phyloP scores from a whole-genome alignment of 2,888 invertebrate genomes.

The Tenthredo amoena region DNA sequence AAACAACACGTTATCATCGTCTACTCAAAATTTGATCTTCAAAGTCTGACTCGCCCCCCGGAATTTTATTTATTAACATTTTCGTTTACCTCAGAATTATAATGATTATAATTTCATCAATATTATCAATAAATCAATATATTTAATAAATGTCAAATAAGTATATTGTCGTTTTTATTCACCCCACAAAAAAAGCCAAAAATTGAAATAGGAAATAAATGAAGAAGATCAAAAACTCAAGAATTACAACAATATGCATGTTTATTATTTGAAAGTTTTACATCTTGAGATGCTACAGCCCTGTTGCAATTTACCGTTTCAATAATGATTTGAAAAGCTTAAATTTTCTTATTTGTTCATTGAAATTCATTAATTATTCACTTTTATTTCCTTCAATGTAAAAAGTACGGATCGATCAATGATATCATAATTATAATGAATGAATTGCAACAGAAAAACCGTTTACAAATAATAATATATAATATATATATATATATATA shows the following conservation, averaged over 20 bases:
- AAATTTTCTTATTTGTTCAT: not conserved
- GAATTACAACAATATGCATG: slow-evolving; percentile 74
- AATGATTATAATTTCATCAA: slow-evolving; percentile 43
- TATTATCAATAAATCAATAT: slow-evolving; percentile 49
- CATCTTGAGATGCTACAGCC: slow-evolving; percentile 52
- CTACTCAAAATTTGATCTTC: slow-evolving; percentile 31
- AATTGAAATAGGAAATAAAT: slow-evolving; percentile 54
- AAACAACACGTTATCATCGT: slow-evolving; percentile 51
- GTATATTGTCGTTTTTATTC: slow-evolving; percentile 34
- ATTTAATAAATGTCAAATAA: slow-evolving; percentile 62
- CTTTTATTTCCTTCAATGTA: slow-evolving; percentile 55
- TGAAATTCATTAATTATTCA: not conserved
- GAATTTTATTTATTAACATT: slow-evolving; percentile 70
- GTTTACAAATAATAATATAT: slow-evolving; percentile 64
- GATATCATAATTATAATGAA: slow-evolving; percentile 50
- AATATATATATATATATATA: slow-evolving; percentile 64
- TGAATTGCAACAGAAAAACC: slow-evolving; percentile 60
- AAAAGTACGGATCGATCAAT: slow-evolving; percentile 53
- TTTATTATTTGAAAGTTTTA: slow-evolving; percentile 76
- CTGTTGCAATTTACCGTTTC: slow-evolving; percentile 27
- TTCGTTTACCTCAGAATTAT: slow-evolving; percentile 63
- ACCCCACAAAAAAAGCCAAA: not conserved
- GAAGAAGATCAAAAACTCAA: slow-evolving; percentile 53
- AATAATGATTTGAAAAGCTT: slow-evolving; percentile 4
- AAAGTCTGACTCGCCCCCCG: slow-evolving; percentile 57